phyloP scores from a whole-genome alignment of 2,113 vertebrate genomes.

The Indicator maculatus region DNA sequence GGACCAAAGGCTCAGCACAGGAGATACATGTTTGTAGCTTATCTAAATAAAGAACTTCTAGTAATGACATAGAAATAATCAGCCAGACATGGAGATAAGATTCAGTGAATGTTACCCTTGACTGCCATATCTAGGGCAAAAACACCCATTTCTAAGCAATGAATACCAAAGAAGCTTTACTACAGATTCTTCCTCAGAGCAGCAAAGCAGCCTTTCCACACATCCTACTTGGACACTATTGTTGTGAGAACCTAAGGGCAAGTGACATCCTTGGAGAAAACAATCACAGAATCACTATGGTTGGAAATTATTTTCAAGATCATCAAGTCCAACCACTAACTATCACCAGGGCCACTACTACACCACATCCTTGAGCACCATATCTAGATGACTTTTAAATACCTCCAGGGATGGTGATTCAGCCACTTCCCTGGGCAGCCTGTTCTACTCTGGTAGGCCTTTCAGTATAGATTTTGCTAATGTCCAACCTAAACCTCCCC shows the following conservation, averaged over 20 bases:
- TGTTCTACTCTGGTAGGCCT: too few relatives aligned
- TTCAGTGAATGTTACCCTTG: not conserved
- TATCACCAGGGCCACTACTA: too few relatives aligned
- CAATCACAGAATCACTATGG: too few relatives aligned
- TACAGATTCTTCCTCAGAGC: not conserved
- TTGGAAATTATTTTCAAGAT: too few relatives aligned
- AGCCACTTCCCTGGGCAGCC: too few relatives aligned
- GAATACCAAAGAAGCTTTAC: not conserved
- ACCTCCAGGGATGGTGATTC: too few relatives aligned
- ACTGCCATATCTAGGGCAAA: not conserved
- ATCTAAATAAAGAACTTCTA: not conserved
- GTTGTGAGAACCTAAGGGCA: not conserved
- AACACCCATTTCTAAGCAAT: not conserved
- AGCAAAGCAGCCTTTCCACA: not conserved
- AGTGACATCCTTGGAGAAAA: not conserved
- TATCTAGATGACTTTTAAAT: too few relatives aligned
- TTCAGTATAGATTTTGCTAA: too few relatives aligned
- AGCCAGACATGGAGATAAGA: not conserved
- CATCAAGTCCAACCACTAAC: too few relatives aligned
- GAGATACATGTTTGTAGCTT: not conserved
- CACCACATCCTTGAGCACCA: too few relatives aligned
- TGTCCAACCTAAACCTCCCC: too few relatives aligned
- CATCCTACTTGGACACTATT: rapidly evolving
- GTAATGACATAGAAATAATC: not conserved
- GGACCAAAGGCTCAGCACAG: not conserved